phyloP scores from a whole-genome alignment of 2,797 vertebrate species.

The Mus caroli region DNA sequence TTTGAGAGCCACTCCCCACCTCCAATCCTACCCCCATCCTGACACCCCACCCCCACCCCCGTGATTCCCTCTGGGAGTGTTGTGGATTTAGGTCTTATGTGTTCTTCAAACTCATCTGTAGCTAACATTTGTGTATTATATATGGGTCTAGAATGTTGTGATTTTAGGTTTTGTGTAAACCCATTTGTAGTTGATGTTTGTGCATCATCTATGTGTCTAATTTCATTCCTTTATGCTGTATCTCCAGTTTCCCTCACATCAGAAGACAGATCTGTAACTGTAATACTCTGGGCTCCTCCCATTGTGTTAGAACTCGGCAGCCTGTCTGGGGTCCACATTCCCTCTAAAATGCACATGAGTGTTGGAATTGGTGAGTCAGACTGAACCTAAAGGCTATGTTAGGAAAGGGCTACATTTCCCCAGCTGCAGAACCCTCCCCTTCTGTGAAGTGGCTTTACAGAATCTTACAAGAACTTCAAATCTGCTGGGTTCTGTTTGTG shows the following conservation, averaged over 20 bases:
- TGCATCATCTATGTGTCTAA: not conserved
- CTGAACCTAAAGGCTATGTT: not conserved
- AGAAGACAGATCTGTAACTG: not conserved
- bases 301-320: constrained; percentile 11
- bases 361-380: constrained; percentile 31
- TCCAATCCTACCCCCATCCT: too few species aligned
- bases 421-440: constrained; percentile 2
- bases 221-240: constrained; percentile 29
- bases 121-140: not conserved
- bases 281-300: constrained; percentile 39
- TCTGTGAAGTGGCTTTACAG: constrained; percentile 21
- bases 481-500: constrained; percentile 63
- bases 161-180: constrained; percentile 23
- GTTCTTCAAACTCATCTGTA: not conserved
- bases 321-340: constrained; percentile 35
- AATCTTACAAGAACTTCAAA: constrained; percentile 56
- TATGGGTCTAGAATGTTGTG: not conserved
- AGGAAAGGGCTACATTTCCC: not conserved
- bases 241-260: constrained; percentile 24
- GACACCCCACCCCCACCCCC: not conserved
- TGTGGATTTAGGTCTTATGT: not conserved
- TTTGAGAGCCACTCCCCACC: not conserved
- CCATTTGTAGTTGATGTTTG: constrained; percentile 31
- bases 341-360: not conserved
- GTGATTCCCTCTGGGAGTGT: constrained; percentile 17